Conservation (phyloP, 2,113 vertebrate species). For the Vulpes vulpes region DNA sequence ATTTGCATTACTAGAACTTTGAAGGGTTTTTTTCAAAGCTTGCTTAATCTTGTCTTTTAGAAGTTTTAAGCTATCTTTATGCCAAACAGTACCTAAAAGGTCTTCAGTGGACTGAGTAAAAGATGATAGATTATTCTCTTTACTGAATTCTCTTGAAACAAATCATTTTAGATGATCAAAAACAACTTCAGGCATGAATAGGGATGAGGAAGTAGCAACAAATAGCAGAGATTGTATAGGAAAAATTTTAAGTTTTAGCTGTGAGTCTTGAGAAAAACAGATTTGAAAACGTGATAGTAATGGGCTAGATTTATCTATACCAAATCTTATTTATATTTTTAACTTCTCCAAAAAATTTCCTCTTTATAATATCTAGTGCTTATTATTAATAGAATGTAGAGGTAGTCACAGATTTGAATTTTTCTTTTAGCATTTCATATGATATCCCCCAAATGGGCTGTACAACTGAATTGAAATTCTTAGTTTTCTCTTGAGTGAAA, state of each 20-base stretch:
- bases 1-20: constrained; percentile 15
- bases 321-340: neutral
- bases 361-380: neutral
- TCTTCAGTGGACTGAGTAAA: neutral
- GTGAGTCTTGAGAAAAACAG: neutral
- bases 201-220: neutral
- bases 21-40: neutral
- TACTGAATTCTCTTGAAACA: neutral
- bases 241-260: neutral
- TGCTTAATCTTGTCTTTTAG: constrained; percentile 2
- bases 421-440: neutral
- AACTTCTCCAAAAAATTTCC: neutral
- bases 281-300: neutral
- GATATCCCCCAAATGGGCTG: neutral
- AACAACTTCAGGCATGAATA: neutral
- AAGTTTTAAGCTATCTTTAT: neutral
- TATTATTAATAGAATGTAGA: neutral
- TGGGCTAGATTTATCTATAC: neutral
- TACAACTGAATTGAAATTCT: neutral
- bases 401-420: neutral
- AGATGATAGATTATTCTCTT: neutral
- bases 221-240: neutral
- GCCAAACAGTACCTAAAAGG: neutral
- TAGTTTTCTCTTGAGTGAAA: neutral
- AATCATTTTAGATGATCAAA: neutral